phyloP scores from a whole-genome alignment of 2,113 vertebrate genomes.

The Nyctereutes procyonoides region DNA sequence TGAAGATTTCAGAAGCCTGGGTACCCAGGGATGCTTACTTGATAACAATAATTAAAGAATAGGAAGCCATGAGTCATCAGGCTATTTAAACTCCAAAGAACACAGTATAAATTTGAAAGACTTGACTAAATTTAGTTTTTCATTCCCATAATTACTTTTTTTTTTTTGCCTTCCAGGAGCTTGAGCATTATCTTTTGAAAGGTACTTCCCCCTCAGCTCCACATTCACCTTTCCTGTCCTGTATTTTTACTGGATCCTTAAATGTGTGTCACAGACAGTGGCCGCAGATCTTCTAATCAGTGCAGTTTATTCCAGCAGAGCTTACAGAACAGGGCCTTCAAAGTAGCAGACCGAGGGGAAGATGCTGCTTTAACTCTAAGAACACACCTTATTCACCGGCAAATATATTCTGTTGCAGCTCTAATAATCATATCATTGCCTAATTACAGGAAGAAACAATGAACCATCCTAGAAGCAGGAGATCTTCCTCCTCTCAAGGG shows the following conservation, averaged over 20 bases:
- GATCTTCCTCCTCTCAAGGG: not conserved
- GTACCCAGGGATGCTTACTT: not conserved
- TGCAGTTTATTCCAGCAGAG: not conserved
- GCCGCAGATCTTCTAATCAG: not conserved
- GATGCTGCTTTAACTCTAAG: not conserved
- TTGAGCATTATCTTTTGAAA: not conserved
- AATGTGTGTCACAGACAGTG: not conserved
- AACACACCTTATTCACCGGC: not conserved
- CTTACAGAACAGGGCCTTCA: not conserved
- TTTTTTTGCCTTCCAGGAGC: not conserved
- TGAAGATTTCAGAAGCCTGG: not conserved
- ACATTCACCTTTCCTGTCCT: not conserved
- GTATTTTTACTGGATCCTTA: not conserved
- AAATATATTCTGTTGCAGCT: not conserved
- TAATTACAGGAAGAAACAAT: not conserved
- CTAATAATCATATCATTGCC: not conserved
- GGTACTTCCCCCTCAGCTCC: not conserved
- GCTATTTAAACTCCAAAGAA: not conserved
- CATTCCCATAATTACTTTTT: not conserved
- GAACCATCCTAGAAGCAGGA: not conserved
- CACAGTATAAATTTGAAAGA: not conserved
- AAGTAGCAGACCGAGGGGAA: not conserved
- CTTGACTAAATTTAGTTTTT: not conserved
- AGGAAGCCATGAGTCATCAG: constrained; percentile 34
- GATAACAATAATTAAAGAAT: constrained; percentile 25